Evolutionary conservation across 2,113 vertebrate genomes (phyloP), one percentile per base, ranked within the genome.

Genomic region (Lagopus leucura): DNA sequence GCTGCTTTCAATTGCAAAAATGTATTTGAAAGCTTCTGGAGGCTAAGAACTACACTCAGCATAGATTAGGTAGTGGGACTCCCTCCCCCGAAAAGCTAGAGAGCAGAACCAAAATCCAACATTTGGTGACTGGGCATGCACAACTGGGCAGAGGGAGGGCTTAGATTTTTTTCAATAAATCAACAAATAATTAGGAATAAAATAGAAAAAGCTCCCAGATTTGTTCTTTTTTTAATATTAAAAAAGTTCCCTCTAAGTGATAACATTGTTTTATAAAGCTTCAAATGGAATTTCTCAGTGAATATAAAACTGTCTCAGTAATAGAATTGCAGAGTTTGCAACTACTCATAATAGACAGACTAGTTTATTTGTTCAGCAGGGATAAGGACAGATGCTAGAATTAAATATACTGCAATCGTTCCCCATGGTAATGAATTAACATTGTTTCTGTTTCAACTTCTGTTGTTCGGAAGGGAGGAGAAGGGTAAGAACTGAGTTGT

Each of bases 311-410:
- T 80, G 32, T 57, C 82, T 89, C 73, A 85, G 60, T 85, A 61
- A 85, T 81, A 94, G 86, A 79, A 89, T 58, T 71, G 45, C 42
- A 91, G 43, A 50, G 48, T 82, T 91, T 61, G 38, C 77, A 91
- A 76, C 67, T 90, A 43, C 50, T 92, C 9, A 10, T 69, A 85
- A 95, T 34, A 88, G 82, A 77, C 55, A 84, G 38, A 84, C 85
- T 82, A 86, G 82, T 86, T 97, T 93, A 90, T 93, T 96, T 95
- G 91, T 95, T 92, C 75, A 80, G 47, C 34, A 82, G 21, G 34
- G 95, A 91, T 52, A 30, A 89, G 25, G 34, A 63, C n/a, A 91
- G 76, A 70, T 22, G 27, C 52, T 81, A 25, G 16, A 30, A 54
- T 88, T 91, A 30, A 82, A 86, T 20, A 92, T 73, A 78, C 27